Base-by-base conservation (phyloP, 2,113 vertebrate species). In the Halichoeres trimaculatus region DNA sequence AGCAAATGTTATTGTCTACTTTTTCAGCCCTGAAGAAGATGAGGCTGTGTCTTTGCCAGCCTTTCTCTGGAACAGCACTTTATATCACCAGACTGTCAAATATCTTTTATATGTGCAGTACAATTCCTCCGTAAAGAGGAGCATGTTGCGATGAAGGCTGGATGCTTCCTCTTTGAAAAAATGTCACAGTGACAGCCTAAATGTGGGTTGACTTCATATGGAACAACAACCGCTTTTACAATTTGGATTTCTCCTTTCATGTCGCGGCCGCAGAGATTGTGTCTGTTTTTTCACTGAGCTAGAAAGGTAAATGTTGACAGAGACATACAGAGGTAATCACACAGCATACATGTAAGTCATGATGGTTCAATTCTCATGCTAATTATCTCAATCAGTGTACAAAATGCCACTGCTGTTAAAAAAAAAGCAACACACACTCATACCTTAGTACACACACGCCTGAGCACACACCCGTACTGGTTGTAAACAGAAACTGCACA, bases 281-380 rank as follows among this genome's bases (percentile, higher is more conserved):
- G 65, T 34, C 10, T 54, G 60, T 65, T 59, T 57, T n/a, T 56
- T 71, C 10, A 17, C 69, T 23, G 55, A 76, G 23, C 43, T 63
- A 19, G 16, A 59, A 72, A 75, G 78, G 83, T 88, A 78, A 85
- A 70, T 2, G 70, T 69, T 55, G 70, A 76, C n/a, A 59, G 79
- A 66, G 70, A 72, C 35, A 73, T 65, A 79, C 83, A 66, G 81
- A 65, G 54, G 74, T 89, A 93, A 92, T 92, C 90, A 89, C 67
- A 85, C 85, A 36, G 81, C 62, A 36, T 65, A 55, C 76, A 57
- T 69, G 70, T 81, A 80, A 58, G 65, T 88, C 77, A 84, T 93
- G 91, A 94, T 92, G 92, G 92, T 93, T 92, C 89, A 88, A 90
- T 94, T 93, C 90, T 93, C 86, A 92, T 92, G 85, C 87, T 91